Conservation (phyloP, 92 coral and sea anemone genomes). For the Virgularia gustaviana region DNA sequence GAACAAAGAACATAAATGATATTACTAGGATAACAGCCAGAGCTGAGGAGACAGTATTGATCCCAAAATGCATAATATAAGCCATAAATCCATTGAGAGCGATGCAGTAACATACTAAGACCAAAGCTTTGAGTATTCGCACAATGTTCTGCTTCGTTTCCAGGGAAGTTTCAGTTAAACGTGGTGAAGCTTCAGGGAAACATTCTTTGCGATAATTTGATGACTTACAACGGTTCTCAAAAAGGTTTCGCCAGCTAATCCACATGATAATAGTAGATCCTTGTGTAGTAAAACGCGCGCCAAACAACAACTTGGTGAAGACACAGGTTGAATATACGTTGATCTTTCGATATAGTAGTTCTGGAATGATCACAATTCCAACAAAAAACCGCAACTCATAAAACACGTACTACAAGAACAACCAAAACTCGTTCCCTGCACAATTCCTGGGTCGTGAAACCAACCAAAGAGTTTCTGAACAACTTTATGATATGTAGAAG, state of each 20-base stretch:
- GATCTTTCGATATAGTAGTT: too few species aligned
- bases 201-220: slow-evolving; percentile 7
- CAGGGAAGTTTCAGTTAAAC: neutral
- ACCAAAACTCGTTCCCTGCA: too few species aligned
- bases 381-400: too few species aligned
- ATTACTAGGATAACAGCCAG: neutral
- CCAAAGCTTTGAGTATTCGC: slow-evolving; percentile 21
- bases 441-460: too few species aligned
- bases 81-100: slow-evolving; percentile 36
- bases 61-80: slow-evolving; percentile 13
- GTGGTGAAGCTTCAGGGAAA: slow-evolving; percentile 4
- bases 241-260: slow-evolving; percentile 3
- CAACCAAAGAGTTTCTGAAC: too few species aligned
- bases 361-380: too few species aligned
- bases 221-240: neutral
- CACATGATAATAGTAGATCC: too few species aligned
- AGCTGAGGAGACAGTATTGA: slow-evolving; percentile 7
- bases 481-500: too few species aligned
- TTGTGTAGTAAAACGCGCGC: too few species aligned
- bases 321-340: too few species aligned
- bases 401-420: too few species aligned
- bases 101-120: slow-evolving; percentile 20
- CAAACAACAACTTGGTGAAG: too few species aligned
- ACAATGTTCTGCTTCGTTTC: slow-evolving; percentile 9
- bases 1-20: slow-evolving; percentile 6